Conservation (phyloP, 2,113 vertebrate species). For the Cettia cetti region DNA sequence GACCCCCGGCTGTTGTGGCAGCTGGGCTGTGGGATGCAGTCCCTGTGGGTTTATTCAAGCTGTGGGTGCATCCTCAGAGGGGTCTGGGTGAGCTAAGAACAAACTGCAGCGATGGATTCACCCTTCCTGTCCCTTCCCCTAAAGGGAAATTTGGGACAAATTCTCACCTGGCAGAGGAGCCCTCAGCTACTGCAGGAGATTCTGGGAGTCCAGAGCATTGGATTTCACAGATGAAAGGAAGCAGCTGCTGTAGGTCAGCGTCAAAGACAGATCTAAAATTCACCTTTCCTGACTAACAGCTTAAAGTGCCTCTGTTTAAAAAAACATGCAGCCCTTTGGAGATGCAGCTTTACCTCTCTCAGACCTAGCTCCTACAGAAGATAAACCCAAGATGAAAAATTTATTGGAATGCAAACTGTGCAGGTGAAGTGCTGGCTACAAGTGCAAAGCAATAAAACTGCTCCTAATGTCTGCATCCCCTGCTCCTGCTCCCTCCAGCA, state of each 20-base stretch:
- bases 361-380: neutral
- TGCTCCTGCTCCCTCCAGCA: neutral
- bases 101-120: neutral
- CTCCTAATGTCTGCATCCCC: neutral
- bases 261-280: neutral
- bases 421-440: neutral
- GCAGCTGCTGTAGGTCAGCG: neutral
- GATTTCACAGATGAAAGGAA: neutral
- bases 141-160: neutral
- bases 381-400: conserved; percentile 8
- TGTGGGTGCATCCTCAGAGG: neutral
- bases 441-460: conserved; percentile 21
- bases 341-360: neutral
- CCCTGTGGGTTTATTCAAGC: neutral
- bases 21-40: too few relatives aligned
- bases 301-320: neutral
- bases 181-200: neutral
- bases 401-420: neutral
- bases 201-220: neutral
- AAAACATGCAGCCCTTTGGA: neutral
- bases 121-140: neutral
- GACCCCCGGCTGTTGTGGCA: rapidly evolving
- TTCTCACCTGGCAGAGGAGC: neutral
- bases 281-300: neutral
- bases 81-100: neutral